A percentile compares a stretch with the other conserved stretches of the same genome.
Conservation (phyloP, 2,888 invertebrate species). For the Dusona sp. region DNA sequence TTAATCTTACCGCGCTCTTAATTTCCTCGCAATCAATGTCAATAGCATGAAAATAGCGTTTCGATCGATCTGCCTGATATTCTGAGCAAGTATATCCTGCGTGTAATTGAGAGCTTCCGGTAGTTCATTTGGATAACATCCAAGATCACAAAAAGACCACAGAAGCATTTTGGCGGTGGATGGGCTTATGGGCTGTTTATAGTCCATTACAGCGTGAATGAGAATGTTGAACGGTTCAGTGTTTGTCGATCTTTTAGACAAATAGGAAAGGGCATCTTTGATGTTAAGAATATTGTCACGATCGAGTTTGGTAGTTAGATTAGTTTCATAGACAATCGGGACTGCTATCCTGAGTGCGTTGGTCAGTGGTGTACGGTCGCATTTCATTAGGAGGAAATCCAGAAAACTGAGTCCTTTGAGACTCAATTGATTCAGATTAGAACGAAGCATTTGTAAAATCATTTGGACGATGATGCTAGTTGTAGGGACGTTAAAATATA, state of each 20-base stretch:
- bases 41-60: not conserved
- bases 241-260: slow-evolving; percentile 53
- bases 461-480: slow-evolving; percentile 87
- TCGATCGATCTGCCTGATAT: slow-evolving; percentile 1
- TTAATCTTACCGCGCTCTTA: slow-evolving; percentile 5
- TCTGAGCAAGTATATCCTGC: slow-evolving; percentile 36
- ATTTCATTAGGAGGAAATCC: slow-evolving; percentile 86
- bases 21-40: not conserved
- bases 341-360: slow-evolving; percentile 89
- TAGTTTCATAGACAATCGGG: slow-evolving; percentile 89
- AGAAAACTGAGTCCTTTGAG: slow-evolving; percentile 88
- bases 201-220: slow-evolving; percentile 49
- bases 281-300: slow-evolving; percentile 85
- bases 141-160: slow-evolving; percentile 11
- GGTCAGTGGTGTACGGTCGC: slow-evolving; percentile 86
- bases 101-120: not conserved
- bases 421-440: slow-evolving; percentile 87
- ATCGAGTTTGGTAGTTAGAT: slow-evolving; percentile 87
- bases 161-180: not conserved
- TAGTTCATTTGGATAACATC: not conserved
- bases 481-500: slow-evolving; percentile 87
- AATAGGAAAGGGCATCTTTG: slow-evolving; percentile 86
- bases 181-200: slow-evolving; percentile 15
- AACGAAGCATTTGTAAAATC: slow-evolving; percentile 88
- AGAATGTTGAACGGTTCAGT: not conserved